Base-by-base conservation (phyloP, 37 sponge, comb jelly and placozoan genomes). In the Haliclona indistincta region DNA sequence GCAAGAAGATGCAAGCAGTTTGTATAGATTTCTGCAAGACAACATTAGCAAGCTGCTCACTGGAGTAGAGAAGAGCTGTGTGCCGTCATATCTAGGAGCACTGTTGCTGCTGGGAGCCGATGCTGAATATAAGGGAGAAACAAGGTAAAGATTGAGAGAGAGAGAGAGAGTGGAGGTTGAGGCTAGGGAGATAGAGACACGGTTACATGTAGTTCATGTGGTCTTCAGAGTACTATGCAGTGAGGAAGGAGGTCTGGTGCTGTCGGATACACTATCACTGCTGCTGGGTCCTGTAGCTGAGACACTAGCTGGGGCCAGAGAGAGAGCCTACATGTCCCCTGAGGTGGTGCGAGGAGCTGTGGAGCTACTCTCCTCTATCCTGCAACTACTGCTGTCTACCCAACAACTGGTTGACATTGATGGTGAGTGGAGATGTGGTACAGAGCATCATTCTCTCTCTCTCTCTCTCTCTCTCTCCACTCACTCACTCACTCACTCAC, bases 251-350 rank as follows among this genome's bases (percentile, higher is more conserved):
- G 22, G 52, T 2, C 53, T 29, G 13, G 23, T 71, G 23, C 64
- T 83, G 29, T 63, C 32, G 35, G 88, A 78, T 0, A 4, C 68
- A 0, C 47, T 82, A 20, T 33, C 72, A 11, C 0, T 2, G 13
- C 70, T 83, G 34, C 53, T 89, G n/a, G 28, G 3, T 43, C 90
- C 90, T 10, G 58, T 80, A n/a, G 25, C 79, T 65, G 77, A 84
- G 3, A 34, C 63, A 3, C 54, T 80, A 8, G 44, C 73, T 22
- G 38, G 61, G 0, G 90, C 85, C 17, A 34, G 41, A 7, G 30
- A 65, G n/a, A 58, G 85, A 37, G 54, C 70, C 36, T 89, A 89
- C 72, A 75, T 89, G 33, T 63, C 85, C 7, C 43, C 63, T 7
- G 60, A 47, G 22, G 52, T 39, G 5, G 56, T 84, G 13, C 38